phyloP scores from a whole-genome alignment of 2,113 vertebrate genomes.

The Vulpes vulpes region DNA sequence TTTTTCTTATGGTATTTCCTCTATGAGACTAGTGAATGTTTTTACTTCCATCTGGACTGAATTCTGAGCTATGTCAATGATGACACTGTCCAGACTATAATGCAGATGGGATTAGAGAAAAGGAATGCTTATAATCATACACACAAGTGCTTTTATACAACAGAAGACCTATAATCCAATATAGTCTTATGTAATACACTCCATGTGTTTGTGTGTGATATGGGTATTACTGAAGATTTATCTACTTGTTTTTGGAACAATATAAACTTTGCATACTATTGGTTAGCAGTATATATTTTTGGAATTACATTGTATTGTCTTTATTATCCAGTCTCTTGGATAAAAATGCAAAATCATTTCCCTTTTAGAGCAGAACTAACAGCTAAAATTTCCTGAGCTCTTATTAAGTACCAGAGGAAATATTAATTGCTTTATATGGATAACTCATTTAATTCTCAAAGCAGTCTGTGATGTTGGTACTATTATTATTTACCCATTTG shows the following conservation, averaged over 20 bases:
- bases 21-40: constrained; percentile 64
- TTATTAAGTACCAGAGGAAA: neutral
- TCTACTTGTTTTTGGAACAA: constrained; percentile 59
- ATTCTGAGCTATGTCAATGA: constrained; percentile 77
- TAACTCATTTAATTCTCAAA: constrained; percentile 6
- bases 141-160: constrained; percentile 67
- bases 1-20: constrained; percentile 73
- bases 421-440: neutral
- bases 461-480: neutral
- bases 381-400: neutral
- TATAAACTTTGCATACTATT: neutral
- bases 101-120: constrained; percentile 77
- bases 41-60: constrained; percentile 75
- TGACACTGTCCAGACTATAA: constrained; percentile 71
- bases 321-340: constrained; percentile 27
- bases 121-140: constrained; percentile 74
- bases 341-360: constrained; percentile 10
- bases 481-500: neutral
- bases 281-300: constrained; percentile 11
- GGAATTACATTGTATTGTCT: neutral
- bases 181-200: constrained; percentile 57
- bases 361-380: constrained; percentile 2
- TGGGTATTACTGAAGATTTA: constrained; percentile 8
- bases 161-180: constrained; percentile 70
- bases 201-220: constrained; percentile 59